Evolutionary conservation across 2,797 vertebrate species (phyloP).

Genomic region (Sebastiscus tertius): DNA sequence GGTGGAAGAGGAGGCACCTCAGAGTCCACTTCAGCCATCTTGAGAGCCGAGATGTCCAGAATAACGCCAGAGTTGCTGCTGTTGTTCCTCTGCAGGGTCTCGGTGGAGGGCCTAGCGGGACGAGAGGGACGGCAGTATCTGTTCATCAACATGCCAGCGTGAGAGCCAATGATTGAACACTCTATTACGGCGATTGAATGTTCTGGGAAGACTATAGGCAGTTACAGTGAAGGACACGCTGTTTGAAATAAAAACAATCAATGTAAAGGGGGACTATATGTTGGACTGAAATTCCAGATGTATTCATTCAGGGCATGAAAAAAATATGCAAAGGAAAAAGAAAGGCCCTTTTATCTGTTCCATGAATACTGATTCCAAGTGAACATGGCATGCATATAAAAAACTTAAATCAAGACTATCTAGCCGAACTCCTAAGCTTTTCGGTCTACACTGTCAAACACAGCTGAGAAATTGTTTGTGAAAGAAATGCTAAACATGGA

Average conservation of each 20-base stretch:
- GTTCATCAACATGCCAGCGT: neutral
- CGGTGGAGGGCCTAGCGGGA: slow-evolving; percentile 64
- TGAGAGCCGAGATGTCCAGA: slow-evolving; percentile 87
- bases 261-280: neutral
- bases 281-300: neutral
- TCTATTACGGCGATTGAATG: neutral
- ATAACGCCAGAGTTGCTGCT: slow-evolving; percentile 86
- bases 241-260: neutral
- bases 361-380: neutral
- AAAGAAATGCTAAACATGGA: neutral
- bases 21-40: slow-evolving; percentile 91
- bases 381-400: neutral
- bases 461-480: neutral
- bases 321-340: neutral
- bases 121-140: neutral
- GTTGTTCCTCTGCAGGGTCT: slow-evolving; percentile 79
- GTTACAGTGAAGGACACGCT: neutral
- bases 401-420: neutral
- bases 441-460: neutral
- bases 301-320: neutral
- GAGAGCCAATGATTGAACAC: neutral
- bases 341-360: neutral
- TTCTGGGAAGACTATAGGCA: neutral
- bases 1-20: slow-evolving; percentile 94
- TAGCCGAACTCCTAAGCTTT: neutral